phyloP scores from a whole-genome alignment of 2,113 vertebrate genomes.

The Lipophrys pholis region DNA sequence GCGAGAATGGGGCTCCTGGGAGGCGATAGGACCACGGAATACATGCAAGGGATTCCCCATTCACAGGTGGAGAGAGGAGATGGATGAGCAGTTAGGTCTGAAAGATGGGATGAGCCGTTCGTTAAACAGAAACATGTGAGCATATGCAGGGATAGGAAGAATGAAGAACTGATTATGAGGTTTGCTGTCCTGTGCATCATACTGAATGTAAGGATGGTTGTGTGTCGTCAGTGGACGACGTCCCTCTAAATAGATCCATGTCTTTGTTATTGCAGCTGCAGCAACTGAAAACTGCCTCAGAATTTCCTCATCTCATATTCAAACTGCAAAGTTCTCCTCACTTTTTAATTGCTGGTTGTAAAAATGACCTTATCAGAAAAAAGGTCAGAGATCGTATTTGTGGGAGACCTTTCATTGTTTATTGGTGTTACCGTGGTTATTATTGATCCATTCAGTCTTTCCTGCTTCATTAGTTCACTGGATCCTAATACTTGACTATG shows the following conservation, averaged over 20 bases:
- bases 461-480: background rate
- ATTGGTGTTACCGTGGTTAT: slow-evolving; percentile 1
- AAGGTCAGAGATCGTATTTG: slow-evolving; percentile 61
- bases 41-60: slow-evolving; percentile 52
- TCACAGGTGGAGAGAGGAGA: slow-evolving; percentile 36
- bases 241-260: slow-evolving; percentile 16
- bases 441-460: slow-evolving; percentile 28
- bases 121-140: slow-evolving; percentile 16
- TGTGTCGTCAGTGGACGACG: background rate
- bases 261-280: slow-evolving; percentile 39
- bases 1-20: slow-evolving; percentile 54
- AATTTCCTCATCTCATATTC: slow-evolving; percentile 15
- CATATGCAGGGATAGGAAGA: background rate
- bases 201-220: background rate
- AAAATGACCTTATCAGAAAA: slow-evolving; percentile 50
- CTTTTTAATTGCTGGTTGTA: slow-evolving; percentile 42
- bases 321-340: slow-evolving; percentile 9
- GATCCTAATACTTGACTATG: background rate
- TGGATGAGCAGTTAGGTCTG: slow-evolving; percentile 14
- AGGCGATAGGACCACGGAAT: slow-evolving; percentile 26
- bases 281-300: slow-evolving; percentile 3
- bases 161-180: slow-evolving; percentile 13
- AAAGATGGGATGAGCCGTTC: slow-evolving; percentile 20
- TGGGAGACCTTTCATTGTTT: slow-evolving; percentile 38
- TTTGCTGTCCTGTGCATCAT: slow-evolving; percentile 8